phyloP scores from a whole-genome alignment of 2,113 vertebrate species.

The Petrocephalus zakoni region DNA sequence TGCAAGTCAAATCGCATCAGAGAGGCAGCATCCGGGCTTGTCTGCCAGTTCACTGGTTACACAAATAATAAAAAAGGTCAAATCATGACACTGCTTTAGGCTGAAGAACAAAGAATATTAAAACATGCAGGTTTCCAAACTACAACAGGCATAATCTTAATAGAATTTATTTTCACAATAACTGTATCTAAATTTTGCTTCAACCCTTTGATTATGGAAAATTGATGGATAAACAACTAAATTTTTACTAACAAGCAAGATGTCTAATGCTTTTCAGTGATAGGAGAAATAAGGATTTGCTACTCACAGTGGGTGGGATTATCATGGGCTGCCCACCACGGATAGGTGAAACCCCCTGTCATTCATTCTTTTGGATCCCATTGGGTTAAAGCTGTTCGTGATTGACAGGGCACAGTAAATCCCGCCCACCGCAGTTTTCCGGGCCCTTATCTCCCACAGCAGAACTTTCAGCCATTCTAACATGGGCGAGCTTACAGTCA shows the following conservation, averaged over 20 bases:
- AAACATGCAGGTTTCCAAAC: neutral
- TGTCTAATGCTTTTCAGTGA: neutral
- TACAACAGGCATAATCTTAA: neutral
- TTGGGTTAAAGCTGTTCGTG: neutral
- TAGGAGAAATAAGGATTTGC: neutral
- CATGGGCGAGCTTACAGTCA: neutral
- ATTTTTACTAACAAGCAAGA: neutral
- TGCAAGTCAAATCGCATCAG: neutral
- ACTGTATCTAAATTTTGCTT: neutral
- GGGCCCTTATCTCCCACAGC: neutral
- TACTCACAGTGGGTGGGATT: neutral
- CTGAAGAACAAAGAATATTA: neutral
- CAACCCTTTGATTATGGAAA: neutral
- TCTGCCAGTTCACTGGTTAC: neutral
- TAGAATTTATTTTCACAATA: neutral
- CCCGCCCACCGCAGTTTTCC: neutral
- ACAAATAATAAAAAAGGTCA: neutral
- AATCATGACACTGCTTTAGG: neutral
- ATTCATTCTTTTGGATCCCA: neutral
- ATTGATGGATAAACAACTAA: neutral
- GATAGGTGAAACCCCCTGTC: neutral
- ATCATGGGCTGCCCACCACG: neutral
- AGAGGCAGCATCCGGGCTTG: neutral
- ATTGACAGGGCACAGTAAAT: neutral
- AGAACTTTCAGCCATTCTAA: neutral